phyloP scores from a whole-genome alignment of 2,113 vertebrate genomes.

The Dasyprocta punctata region DNA sequence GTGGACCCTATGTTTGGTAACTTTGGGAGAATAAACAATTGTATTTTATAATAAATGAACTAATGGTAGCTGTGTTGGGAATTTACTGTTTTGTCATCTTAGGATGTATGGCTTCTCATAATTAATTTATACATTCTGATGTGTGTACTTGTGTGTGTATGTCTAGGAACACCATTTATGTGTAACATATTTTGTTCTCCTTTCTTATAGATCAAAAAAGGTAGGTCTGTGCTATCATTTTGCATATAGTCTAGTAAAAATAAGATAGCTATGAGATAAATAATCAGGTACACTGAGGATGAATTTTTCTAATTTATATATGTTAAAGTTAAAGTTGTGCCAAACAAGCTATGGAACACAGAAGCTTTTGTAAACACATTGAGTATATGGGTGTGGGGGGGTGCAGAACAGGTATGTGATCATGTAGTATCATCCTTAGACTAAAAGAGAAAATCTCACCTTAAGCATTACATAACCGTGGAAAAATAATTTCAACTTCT shows the following conservation, averaged over 20 bases:
- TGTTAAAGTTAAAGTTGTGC: conserved; percentile 13
- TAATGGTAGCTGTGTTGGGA: neutral
- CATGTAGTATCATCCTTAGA: neutral
- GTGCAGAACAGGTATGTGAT: neutral
- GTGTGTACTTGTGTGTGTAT: neutral
- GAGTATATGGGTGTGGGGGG: neutral
- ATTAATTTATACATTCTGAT: neutral
- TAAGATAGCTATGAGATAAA: neutral
- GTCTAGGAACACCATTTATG: neutral
- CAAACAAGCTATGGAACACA: neutral
- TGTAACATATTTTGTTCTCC: neutral
- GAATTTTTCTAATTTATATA: neutral
- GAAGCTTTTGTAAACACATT: neutral
- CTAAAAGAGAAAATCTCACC: neutral
- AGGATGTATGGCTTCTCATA: neutral
- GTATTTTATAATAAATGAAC: conserved; percentile 29
- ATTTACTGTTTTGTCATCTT: neutral
- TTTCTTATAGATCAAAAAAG: neutral
- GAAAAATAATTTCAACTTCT: neutral
- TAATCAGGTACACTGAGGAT: neutral
- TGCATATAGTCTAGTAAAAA: neutral
- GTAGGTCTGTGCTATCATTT: neutral
- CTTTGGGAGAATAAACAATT: neutral
- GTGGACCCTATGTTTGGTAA: neutral
- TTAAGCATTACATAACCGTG: neutral